Conservation (phyloP, 1,140 invertebrate species). For the Coelopa frigida region DNA sequence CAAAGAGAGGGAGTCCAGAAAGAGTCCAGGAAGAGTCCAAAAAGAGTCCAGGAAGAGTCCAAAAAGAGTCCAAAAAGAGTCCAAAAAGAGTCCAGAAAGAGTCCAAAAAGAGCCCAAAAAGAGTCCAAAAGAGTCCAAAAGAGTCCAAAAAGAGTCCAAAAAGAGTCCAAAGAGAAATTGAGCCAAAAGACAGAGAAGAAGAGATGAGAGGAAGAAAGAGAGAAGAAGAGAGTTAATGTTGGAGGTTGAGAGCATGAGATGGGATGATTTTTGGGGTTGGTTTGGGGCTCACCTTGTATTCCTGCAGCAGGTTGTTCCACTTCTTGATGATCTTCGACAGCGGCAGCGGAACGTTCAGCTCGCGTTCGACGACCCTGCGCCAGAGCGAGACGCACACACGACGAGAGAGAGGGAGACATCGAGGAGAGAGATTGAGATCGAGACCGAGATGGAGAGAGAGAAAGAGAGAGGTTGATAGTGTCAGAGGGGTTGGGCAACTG, state of each 20-base stretch:
- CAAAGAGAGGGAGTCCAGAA: not conserved
- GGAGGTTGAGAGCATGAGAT: too few relatives aligned
- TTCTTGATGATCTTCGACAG: conserved; percentile 46
- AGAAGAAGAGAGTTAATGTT: too few relatives aligned
- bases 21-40: too few relatives aligned
- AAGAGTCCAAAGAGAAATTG: too few relatives aligned
- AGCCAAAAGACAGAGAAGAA: too few relatives aligned
- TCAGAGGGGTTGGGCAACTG: not conserved
- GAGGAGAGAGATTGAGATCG: conserved; percentile 1
- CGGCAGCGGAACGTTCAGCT: conserved; percentile 42
- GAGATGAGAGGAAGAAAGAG: too few relatives aligned
- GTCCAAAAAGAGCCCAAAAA: too few relatives aligned
- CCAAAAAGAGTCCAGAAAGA: too few relatives aligned
- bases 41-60: too few relatives aligned
- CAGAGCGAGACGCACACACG: not conserved
- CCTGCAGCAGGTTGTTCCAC: conserved; percentile 45
- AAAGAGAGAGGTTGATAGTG: not conserved
- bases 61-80: too few relatives aligned
- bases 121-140: too few relatives aligned
- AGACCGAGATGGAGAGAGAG: not conserved
- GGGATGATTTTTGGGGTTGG: not conserved
- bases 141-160: too few relatives aligned
- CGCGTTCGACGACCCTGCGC: conserved; percentile 40
- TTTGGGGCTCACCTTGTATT: conserved; percentile 34
- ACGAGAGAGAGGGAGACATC: conserved; percentile 3